These are phyloP conservation scores for Antennarius striatus DNA, from an alignment of 2,113 vertebrate genomes.

Conservation along the genomic window DNA sequence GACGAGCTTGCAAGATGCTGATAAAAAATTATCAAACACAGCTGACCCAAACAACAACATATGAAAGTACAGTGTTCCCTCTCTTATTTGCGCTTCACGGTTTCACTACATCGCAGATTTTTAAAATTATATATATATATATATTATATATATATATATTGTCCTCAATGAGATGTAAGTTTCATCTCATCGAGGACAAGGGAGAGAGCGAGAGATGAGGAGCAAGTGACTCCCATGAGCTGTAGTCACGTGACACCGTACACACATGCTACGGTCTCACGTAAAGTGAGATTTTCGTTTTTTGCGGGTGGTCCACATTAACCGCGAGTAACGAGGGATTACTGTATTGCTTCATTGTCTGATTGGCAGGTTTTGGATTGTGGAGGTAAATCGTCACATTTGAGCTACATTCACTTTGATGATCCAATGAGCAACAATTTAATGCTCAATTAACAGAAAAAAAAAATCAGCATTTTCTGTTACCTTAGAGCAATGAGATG, in stretches of 20 bases:
- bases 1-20: conserved; percentile 88
- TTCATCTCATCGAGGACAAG: too few species aligned
- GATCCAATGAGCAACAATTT: conserved; percentile 7
- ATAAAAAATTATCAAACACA: neutral
- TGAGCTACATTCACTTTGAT: conserved; percentile 17
- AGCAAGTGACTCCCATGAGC: too few species aligned
- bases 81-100: too few species aligned
- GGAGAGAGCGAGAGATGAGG: too few species aligned
- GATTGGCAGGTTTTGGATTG: conserved; percentile 21
- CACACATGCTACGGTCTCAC: too few species aligned
- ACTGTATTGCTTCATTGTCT: conserved; percentile 6
- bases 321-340: neutral
- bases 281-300: too few species aligned
- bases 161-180: too few species aligned
- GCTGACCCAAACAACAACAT: neutral
- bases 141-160: too few species aligned
- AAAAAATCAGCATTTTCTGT: conserved; percentile 32
- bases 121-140: too few species aligned
- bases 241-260: too few species aligned
- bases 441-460: conserved; percentile 33
- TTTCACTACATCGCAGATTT: too few species aligned
- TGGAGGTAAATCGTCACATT: conserved; percentile 1
- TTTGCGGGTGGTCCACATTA: too few species aligned
- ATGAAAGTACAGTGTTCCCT: neutral
- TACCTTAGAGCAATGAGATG: neutral